These are phyloP conservation scores for Eupeodes latifasciatus DNA, from an alignment of 2,888 invertebrate genomes.

Conservation along the genomic window DNA sequence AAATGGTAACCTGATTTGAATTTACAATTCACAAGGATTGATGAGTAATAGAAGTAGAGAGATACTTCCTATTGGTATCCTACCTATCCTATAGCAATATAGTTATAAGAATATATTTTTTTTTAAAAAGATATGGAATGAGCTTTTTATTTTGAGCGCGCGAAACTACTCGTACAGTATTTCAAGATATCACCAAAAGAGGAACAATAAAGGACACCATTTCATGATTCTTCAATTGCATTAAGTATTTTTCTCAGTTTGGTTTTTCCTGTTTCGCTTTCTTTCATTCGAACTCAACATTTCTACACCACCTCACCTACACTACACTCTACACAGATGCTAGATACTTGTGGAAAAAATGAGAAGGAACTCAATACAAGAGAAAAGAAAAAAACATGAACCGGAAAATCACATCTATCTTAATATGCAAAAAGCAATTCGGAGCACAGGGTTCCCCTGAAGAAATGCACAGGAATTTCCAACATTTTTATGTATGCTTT, in stretches of 20 bases:
- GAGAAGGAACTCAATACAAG: background rate
- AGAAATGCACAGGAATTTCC: conserved; percentile 55
- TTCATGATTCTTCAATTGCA: conserved; percentile 75
- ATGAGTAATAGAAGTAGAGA: conserved; percentile 47
- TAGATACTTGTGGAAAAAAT: background rate
- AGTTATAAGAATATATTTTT: background rate
- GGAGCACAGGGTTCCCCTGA: conserved; percentile 43
- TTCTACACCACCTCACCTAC: background rate
- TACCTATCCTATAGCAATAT: background rate
- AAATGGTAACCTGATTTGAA: conserved; percentile 75
- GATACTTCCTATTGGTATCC: no score
- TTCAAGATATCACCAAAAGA: conserved; percentile 46
- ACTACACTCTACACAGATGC: no score
- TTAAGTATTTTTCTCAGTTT: conserved; percentile 53
- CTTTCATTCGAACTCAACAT: conserved; percentile 6
- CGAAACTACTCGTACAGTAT: conserved; percentile 1
- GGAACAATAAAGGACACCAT: conserved; percentile 71
- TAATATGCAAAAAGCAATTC: conserved; percentile 73
- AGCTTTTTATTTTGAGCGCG: conserved; percentile 34
- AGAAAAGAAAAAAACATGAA: background rate
- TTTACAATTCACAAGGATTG: conserved; percentile 75
- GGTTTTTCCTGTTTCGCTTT: background rate
- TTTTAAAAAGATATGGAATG: conserved; percentile 35
- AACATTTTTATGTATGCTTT: conserved; percentile 32
- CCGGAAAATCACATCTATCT: conserved; percentile 71